Conservation (phyloP, 2,113 vertebrate species). For the Nesogale talazaci region DNA sequence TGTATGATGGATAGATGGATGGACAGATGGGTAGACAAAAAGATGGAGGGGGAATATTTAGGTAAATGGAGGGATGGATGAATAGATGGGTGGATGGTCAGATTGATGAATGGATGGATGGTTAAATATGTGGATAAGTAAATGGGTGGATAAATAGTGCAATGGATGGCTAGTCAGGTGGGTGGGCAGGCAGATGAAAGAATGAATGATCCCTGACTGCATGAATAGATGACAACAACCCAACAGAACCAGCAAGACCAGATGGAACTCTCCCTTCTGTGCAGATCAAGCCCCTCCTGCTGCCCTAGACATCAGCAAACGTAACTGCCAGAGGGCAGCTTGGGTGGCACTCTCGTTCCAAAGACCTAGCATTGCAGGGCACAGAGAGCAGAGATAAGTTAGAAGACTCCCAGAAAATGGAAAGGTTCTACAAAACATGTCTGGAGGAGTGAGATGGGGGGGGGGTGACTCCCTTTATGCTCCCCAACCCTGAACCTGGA, state of each 20-base stretch:
- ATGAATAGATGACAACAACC: neutral
- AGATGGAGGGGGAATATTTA: no score
- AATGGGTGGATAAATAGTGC: neutral
- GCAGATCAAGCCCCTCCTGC: neutral
- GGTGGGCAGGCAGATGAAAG: neutral
- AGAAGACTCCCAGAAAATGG: neutral
- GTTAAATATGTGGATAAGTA: neutral
- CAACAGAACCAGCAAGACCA: neutral
- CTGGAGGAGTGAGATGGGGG: neutral
- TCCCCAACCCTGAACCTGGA: conserved; percentile 73
- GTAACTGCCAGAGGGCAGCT: neutral
- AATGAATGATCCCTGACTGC: neutral
- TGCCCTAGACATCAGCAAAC: neutral
- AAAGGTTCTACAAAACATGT: neutral
- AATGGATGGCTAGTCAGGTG: neutral
- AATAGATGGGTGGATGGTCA: neutral
- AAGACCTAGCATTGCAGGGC: neutral
- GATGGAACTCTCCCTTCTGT: neutral
- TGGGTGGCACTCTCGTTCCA: neutral
- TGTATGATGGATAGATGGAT: neutral
- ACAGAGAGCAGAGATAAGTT: neutral
- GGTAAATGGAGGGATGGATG: neutral
- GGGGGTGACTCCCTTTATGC: conserved; percentile 60
- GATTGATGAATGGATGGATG: neutral
- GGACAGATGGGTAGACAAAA: neutral